phyloP scores from a whole-genome alignment of 2,888 invertebrate species.

The Lapara coniferarum region DNA sequence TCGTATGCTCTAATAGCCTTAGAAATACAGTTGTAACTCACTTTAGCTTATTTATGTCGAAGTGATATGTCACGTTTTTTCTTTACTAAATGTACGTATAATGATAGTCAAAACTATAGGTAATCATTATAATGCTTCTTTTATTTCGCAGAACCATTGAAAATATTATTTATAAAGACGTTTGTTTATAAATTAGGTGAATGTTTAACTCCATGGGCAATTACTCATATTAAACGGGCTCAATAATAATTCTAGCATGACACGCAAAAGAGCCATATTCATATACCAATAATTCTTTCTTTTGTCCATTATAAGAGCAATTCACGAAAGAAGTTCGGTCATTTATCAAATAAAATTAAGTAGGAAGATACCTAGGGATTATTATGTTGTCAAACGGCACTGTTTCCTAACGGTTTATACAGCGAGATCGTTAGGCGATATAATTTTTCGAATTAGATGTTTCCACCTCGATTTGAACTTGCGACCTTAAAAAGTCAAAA shows the following conservation, averaged over 20 bases:
- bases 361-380: conserved; percentile 22
- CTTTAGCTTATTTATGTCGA: conserved; percentile 41
- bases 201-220: background rate
- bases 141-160: conserved; percentile 9
- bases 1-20: conserved; percentile 65
- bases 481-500: conserved; percentile 5
- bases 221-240: background rate
- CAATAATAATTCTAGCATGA: background rate
- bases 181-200: conserved; percentile 3
- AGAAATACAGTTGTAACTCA: conserved; percentile 56
- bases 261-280: conserved; percentile 14
- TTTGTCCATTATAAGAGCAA: background rate
- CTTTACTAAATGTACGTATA: conserved; percentile 2
- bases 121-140: background rate
- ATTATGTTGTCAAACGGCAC: conserved; percentile 24
- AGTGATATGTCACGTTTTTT: conserved; percentile 35
- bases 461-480: conserved; percentile 19
- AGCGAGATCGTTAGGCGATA: conserved; percentile 23
- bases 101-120: conserved; percentile 14
- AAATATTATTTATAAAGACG: background rate
- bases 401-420: conserved; percentile 24
- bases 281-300: background rate
- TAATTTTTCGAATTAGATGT: conserved; percentile 24
- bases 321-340: background rate
- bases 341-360: conserved; percentile 25